Evolutionary conservation across 2,113 vertebrate species (phyloP), one percentile per base, ranked within the genome.

Genomic region (Crotalus horridus): DNA sequence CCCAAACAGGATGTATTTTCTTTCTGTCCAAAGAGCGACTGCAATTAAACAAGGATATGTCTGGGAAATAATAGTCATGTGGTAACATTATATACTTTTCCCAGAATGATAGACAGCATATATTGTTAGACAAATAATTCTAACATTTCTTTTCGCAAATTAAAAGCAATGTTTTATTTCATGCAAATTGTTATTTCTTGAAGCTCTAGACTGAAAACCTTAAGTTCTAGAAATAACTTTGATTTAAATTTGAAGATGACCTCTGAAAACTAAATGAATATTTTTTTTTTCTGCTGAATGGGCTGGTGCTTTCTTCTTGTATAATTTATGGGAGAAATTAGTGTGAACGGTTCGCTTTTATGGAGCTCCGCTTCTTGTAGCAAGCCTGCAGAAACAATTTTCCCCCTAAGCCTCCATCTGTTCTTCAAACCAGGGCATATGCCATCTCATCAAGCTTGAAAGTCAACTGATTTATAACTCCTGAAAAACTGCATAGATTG

Each of bases 301-400:
- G 97, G 96, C 96, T 96, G 94, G 96, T 96, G 95, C 95, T 97
- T 95, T 95, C 97, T 97, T 96, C 96, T 97, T 96, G 24, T 96
- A 92, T 98, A 97, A 98, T 98, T 97, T 97, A 98, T 98, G 97
- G 97, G 97, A 96, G 97, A 97, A 98, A 98, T 98, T 97, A 98
- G 98, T 96, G 95, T 0, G 54, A 97, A 97, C 97, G 96, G 97
- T 95, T 98, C 96, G 93, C 97, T 98, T 98, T 98, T 97, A 97
- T 97, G 96, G 96, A 97, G 97, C 94, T 95, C 89, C 95, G 95
- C 97, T 97, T 97, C 97, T 97, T 97, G 96, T 97, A 97, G 97
- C 97, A 96, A 97, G 97, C 97, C 97, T 97, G 97, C 97, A 98
- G 97, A 98, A 98, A 97, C 98, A 97, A 97, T 98, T 97, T 97